Percentiles rank a stretch among this genome's conserved stretches.
These are phyloP conservation scores for Echiichthys vipera DNA, from an alignment of 2,797 vertebrate genomes.

Conservation along the genomic window DNA sequence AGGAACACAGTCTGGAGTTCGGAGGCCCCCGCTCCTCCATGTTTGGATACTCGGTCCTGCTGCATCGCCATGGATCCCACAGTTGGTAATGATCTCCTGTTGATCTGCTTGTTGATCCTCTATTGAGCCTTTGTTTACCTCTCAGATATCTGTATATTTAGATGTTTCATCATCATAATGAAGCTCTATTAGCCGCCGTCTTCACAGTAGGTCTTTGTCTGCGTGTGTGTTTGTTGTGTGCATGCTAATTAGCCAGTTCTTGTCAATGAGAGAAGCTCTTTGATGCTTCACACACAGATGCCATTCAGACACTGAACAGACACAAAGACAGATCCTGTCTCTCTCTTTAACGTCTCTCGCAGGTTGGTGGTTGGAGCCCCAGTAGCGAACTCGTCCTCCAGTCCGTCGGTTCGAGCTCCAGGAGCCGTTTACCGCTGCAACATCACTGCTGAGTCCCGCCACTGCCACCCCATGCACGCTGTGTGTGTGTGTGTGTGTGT, in stretches of 20 bases:
- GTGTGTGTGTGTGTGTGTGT: slow-evolving; percentile 81
- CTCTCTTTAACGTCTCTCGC: slow-evolving; percentile 29
- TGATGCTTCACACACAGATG: slow-evolving; percentile 66
- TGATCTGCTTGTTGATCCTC: not conserved
- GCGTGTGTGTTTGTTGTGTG: slow-evolving; percentile 9
- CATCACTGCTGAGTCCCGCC: slow-evolving; percentile 69
- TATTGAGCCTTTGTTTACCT: not conserved
- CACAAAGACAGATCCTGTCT: slow-evolving; percentile 40
- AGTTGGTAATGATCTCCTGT: slow-evolving; percentile 62
- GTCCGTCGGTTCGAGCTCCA: slow-evolving; percentile 77
- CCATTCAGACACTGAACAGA: slow-evolving; percentile 53
- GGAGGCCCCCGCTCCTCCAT: slow-evolving; percentile 78
- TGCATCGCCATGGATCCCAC: slow-evolving; percentile 59
- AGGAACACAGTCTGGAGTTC: slow-evolving; percentile 81
- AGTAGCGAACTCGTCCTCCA: slow-evolving; percentile 81
- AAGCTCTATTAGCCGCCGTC: not conserved
- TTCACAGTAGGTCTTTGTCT: slow-evolving; percentile 14
- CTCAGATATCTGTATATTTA: not conserved
- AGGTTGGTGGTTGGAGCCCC: slow-evolving; percentile 95
- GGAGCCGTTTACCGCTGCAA: slow-evolving; percentile 91
- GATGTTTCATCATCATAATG: slow-evolving; percentile 2
- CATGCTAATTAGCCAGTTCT: slow-evolving; percentile 61
- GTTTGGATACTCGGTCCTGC: slow-evolving; percentile 85
- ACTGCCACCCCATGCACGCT: slow-evolving; percentile 85
- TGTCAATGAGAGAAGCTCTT: slow-evolving; percentile 59